Evolutionary conservation across 2,797 vertebrate genomes (phyloP).

Genomic region (Alosa sapidissima): DNA sequence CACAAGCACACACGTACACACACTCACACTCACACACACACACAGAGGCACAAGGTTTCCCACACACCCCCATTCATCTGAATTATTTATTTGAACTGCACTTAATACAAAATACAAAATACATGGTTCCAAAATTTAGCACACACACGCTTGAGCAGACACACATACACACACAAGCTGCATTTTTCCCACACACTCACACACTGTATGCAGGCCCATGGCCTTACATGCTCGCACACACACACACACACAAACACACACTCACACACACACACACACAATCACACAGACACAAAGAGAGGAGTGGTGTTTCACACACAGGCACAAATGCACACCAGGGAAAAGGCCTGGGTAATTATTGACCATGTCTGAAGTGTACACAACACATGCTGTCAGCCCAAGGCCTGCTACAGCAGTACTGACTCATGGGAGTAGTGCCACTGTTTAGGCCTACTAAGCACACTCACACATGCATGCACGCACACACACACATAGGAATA

Average conservation of each 20-base stretch:
- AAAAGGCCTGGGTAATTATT: constrained; percentile 43
- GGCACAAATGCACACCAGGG: not conserved
- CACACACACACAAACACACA: not conserved
- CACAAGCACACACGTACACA: not conserved
- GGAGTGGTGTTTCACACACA: not conserved
- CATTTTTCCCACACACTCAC: not conserved
- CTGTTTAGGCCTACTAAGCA: not conserved
- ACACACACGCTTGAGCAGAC: not conserved
- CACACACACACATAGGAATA: constrained; percentile 21
- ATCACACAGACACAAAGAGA: not conserved
- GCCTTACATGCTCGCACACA: not conserved
- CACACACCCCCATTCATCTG: constrained; percentile 4
- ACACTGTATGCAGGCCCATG: not conserved
- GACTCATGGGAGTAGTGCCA: not conserved
- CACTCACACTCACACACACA: not conserved
- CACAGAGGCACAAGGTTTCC: constrained; percentile 8
- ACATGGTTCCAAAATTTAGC: not conserved
- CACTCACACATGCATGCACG: not conserved
- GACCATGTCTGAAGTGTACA: constrained; percentile 40
- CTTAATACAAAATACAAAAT: constrained; percentile 11
- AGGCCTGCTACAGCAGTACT: constrained; percentile 26
- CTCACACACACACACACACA: not conserved
- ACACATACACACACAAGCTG: not conserved
- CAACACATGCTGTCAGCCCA: constrained; percentile 38
- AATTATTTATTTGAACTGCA: constrained; percentile 21